A percentile compares a stretch with the other conserved stretches of the same genome.
These are phyloP conservation scores for Amia ocellicauda DNA, from an alignment of 2,113 vertebrate species.

Conservation along the genomic window DNA sequence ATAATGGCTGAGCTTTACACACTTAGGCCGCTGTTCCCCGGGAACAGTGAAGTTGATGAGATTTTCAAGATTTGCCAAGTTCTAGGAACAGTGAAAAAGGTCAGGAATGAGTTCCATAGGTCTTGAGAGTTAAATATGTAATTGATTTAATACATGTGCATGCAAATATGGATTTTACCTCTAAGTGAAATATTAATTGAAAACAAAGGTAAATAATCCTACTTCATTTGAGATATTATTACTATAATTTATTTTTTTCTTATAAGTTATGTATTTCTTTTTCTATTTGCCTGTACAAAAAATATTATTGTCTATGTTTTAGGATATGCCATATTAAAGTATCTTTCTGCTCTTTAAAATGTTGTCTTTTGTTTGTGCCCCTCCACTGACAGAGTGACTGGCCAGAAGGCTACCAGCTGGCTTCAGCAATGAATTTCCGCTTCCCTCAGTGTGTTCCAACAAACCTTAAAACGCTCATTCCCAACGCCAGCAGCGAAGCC, in stretches of 20 bases:
- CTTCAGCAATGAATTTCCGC: slow-evolving; percentile 90
- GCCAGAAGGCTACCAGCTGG: slow-evolving; percentile 91
- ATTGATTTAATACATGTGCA: too few relatives aligned
- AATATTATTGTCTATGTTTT: too few relatives aligned
- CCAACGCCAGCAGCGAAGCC: slow-evolving; percentile 91
- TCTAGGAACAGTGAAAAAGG: slow-evolving; percentile 92
- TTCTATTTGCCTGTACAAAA: too few relatives aligned
- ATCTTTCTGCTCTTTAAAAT: too few relatives aligned
- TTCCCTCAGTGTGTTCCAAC: slow-evolving; percentile 93
- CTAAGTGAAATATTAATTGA: too few relatives aligned
- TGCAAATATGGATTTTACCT: too few relatives aligned
- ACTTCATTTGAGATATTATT: too few relatives aligned
- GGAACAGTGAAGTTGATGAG: slow-evolving; percentile 96
- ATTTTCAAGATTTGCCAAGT: slow-evolving; percentile 99
- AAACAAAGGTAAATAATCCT: too few relatives aligned
- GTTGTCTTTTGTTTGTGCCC: slow-evolving; percentile 28
- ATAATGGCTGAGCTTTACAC: slow-evolving; percentile 98
- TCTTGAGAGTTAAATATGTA: too few relatives aligned
- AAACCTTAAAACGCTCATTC: slow-evolving; percentile 91
- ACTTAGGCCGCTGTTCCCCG: slow-evolving; percentile 91
- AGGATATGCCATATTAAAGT: too few relatives aligned
- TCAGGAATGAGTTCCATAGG: slow-evolving; percentile 51
- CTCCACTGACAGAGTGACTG: slow-evolving; percentile 80
- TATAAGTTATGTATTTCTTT: too few relatives aligned
- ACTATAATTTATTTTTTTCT: too few relatives aligned